Base-by-base conservation (phyloP, 2,888 invertebrate species). In the Pachycephus smyrnensis region DNA sequence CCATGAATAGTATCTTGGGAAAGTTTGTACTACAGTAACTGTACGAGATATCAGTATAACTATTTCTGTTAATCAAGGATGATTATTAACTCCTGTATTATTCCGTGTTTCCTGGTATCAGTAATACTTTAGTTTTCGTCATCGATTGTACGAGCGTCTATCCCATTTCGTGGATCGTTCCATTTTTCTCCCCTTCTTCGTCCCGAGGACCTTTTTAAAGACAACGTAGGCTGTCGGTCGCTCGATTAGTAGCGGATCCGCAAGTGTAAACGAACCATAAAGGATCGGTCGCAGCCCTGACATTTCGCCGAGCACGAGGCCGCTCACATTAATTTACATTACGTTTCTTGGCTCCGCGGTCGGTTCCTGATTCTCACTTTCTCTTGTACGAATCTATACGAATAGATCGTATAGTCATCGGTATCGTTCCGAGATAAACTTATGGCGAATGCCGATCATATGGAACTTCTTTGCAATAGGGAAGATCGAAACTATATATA, bases 251-350 rank as follows among this genome's bases (percentile, higher is more conserved):
- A 32, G 71, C 71, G 71, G 71, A 71, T 71, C 71, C 33, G 32
- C 71, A 71, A 71, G 32, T 73, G 73, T 68, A 77, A 77, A 73
- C 77, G 73, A 73, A 37, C 77, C 73, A 40, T 79, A 69, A 75
- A 75, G 73, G 78, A 76, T 80, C 69, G 76, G 73, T 77, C 77
- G 73, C 76, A 84, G 77, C 84, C 85, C 77, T 85, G 85, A 85
- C 85, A 85, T 85, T 85, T 85, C 68, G 77, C 82, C 69, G 69
- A 79, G 79, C 82, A 75, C 73, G 79, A 83, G 82, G 79, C 80
- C 81, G 73, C 68, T 73, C 73, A 73, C 75, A 77, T 83, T 81
- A 80, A 82, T 82, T 84, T 82, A 79, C 80, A 78, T 84, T 82
- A 80, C 75, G 35, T 80, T 78, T 69, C 71, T 79, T 77, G 77